Base-by-base conservation (phyloP, 2,888 invertebrate species). In the Blastobasis adustella region DNA sequence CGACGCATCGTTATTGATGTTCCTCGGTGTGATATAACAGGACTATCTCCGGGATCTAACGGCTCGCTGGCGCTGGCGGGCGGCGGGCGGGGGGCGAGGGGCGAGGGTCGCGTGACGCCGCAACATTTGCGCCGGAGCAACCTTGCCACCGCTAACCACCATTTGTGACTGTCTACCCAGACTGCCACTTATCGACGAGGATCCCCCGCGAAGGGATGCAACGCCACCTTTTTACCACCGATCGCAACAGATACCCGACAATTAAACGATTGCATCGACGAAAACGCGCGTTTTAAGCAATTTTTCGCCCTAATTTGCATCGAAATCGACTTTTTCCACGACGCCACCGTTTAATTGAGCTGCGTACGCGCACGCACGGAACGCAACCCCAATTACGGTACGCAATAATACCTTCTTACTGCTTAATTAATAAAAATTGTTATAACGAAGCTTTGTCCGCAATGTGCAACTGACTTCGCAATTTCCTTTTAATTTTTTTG, bases 321-420 rank as follows among this genome's bases (percentile, higher is more conserved):
- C 56, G 69, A 77, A 82, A 82, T 82, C 78, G 70, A 65, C 58
- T 67, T 76, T 79, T 82, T 82, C 81, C 73, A 68, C 66, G 66
- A 58, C 66, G 65, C 63, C 65, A 48, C 63, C 68, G 60, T 63
- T 59, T 60, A 23, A 23, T 23, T 23, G 23, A 23, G 61, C 69
- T 79, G 82, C 82, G 79, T 79, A 80, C 82, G 82, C 81, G 85
- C 84, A 82, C 71, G 74, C 63, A 68, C 71, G 72, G 65, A 69
- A 73, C 71, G 79, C 77, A 78, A 75, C 67, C 71, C 73, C 77
- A 83, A 84, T 86, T 83, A 74, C 67, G 71, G 65, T 67, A 65
- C 61, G 59, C 63, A 67, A 66, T 69, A 68, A 58, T 23, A 23
- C 9, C 58, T 63, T 65, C 61, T 56, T 56, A 57, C 52, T 54